Percentiles rank a stretch among this genome's conserved stretches.
phyloP scores from a whole-genome alignment of 2,113 vertebrate species.

The Atractosteus spatula region DNA sequence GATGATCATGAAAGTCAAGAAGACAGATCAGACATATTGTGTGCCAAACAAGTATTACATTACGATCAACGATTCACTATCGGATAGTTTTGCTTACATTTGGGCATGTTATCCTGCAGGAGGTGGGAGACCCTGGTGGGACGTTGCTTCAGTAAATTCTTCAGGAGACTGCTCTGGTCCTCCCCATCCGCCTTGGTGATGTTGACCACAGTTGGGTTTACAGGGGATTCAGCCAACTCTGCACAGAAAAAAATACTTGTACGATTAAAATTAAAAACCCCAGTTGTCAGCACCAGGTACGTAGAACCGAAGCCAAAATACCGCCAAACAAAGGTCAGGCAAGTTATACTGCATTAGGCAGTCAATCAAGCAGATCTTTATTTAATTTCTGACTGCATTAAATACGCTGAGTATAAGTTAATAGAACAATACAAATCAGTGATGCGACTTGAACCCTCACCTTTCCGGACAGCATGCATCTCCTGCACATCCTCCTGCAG shows the following conservation, averaged over 20 bases:
- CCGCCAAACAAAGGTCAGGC: too few species aligned
- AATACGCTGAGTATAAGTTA: too few species aligned
- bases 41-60: too few species aligned
- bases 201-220: conserved; percentile 41
- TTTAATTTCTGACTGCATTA: too few species aligned
- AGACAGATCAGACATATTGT: too few species aligned
- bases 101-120: conserved; percentile 91
- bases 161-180: conserved; percentile 63
- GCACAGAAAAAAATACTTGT: conserved; percentile 6
- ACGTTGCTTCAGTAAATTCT: conserved; percentile 79
- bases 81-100: conserved; percentile 61
- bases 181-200: conserved; percentile 34
- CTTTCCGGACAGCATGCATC: conserved; percentile 76
- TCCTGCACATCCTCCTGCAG: conserved; percentile 92
- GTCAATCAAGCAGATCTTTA: too few species aligned
- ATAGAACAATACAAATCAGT: too few species aligned
- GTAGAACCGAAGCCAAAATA: too few species aligned
- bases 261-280: too few species aligned
- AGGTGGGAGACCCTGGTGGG: conserved; percentile 85
- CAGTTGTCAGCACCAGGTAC: too few species aligned
- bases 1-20: too few species aligned
- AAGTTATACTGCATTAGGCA: too few species aligned
- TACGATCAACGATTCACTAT: background rate
- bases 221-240: conserved; percentile 67
- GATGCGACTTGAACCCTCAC: conserved; percentile 45